A percentile compares a stretch with the other conserved stretches of the same genome.
Evolutionary conservation across 2,113 vertebrate species (phyloP).

Genomic region (Sceloporus undulatus): DNA sequence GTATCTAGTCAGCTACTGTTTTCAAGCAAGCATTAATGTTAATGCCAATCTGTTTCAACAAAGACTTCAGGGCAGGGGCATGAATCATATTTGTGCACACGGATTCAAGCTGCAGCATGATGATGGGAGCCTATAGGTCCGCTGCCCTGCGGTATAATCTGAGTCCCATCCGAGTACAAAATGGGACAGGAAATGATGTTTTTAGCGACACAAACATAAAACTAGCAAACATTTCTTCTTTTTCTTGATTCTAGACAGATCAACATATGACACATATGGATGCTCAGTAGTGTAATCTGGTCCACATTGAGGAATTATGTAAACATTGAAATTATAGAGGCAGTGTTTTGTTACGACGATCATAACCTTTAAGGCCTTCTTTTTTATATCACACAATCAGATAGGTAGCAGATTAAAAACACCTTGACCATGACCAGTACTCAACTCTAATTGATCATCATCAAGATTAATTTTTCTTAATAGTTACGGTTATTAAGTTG

Average conservation of each 20-base stretch:
- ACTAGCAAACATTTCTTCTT: neutral
- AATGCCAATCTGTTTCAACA: constrained; percentile 32
- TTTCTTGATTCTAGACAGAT: constrained; percentile 14
- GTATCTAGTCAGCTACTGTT: neutral
- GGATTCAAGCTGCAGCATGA: constrained; percentile 1
- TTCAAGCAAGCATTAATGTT: constrained; percentile 4
- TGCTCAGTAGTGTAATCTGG: constrained; percentile 12
- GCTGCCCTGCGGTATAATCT: constrained; percentile 18
- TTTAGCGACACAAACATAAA: constrained; percentile 33
- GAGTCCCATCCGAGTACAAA: constrained; percentile 39
- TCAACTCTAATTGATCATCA: neutral
- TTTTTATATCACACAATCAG: constrained; percentile 11
- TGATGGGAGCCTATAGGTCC: constrained; percentile 14
- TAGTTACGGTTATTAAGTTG: neutral
- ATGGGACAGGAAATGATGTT: neutral
- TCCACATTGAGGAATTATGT: constrained; percentile 9
- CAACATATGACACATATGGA: neutral
- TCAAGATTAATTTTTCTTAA: neutral
- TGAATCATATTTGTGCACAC: constrained; percentile 27
- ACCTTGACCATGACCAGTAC: neutral
- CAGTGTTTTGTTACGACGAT: constrained; percentile 8
- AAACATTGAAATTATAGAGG: constrained; percentile 3
- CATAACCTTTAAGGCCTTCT: neutral
- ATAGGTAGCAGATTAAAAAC: neutral
- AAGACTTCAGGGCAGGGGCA: neutral